A percentile compares a stretch with the other conserved stretches of the same genome.
Conservation (phyloP, 2,797 vertebrate genomes). For the Hoplostethus mediterraneus region DNA sequence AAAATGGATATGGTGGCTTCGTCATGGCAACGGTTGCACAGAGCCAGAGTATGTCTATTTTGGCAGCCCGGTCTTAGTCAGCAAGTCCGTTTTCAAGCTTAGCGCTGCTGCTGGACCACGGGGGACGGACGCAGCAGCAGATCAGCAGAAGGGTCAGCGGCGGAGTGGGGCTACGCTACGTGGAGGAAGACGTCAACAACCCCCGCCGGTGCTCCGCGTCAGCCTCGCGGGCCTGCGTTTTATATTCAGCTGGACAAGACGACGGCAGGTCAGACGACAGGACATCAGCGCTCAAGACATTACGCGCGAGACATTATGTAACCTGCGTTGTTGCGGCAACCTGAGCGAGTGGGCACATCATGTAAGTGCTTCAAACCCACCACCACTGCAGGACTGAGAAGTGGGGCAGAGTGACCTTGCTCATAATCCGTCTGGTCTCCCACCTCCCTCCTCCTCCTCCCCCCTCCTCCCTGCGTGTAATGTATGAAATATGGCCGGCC, state of each 20-base stretch:
- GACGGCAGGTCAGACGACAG: conserved; percentile 42
- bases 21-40: conserved; percentile 51
- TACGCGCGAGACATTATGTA: conserved; percentile 52
- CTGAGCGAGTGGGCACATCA: conserved; percentile 51
- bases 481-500: conserved; percentile 44
- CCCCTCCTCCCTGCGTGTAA: neutral
- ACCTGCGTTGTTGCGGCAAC: conserved; percentile 61
- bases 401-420: conserved; percentile 79
- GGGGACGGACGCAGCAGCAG: conserved; percentile 32
- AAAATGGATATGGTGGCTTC: conserved; percentile 50
- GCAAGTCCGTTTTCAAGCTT: conserved; percentile 59
- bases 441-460: conserved; percentile 8
- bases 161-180: neutral
- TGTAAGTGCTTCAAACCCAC: conserved; percentile 28
- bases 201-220: too few relatives aligned
- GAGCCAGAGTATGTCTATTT: conserved; percentile 49
- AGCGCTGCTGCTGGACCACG: conserved; percentile 52
- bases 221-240: neutral
- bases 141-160: conserved; percentile 67
- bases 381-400: conserved; percentile 59
- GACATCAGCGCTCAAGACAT: conserved; percentile 44
- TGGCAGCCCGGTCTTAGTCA: conserved; percentile 67
- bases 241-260: conserved; percentile 11
- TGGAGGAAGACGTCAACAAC: too few relatives aligned
- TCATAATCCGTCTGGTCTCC: conserved; percentile 72